phyloP scores from a whole-genome alignment of 2,888 invertebrate species.

The Allacma fusca region DNA sequence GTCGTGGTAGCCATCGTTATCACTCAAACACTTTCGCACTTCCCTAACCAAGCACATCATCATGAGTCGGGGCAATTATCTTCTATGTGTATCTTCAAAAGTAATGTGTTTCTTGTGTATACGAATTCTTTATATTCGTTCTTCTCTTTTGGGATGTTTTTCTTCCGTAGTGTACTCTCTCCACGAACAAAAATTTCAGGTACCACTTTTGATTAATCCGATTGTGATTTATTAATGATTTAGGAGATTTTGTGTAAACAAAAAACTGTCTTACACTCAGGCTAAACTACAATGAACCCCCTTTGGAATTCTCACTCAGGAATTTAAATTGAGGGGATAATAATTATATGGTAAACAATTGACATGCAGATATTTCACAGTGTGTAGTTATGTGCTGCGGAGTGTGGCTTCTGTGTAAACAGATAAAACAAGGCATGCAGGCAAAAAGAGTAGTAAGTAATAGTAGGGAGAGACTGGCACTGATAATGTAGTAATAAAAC shows the following conservation, averaged over 20 bases:
- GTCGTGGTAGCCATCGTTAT: slow-evolving; percentile 32
- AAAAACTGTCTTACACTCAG: not conserved
- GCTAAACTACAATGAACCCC: too few species aligned
- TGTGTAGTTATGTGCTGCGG: too few species aligned
- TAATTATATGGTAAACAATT: not conserved
- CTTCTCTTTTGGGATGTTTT: too few species aligned
- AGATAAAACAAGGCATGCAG: too few species aligned
- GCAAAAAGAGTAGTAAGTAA: too few species aligned
- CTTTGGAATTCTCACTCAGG: not conserved
- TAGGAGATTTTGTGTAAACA: not conserved
- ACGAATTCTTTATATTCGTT: too few species aligned
- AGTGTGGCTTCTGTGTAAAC: too few species aligned
- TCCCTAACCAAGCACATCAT: slow-evolving; percentile 42
- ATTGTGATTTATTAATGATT: not conserved
- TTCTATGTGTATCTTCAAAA: too few species aligned
- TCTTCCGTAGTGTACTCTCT: not conserved
- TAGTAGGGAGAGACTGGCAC: too few species aligned
- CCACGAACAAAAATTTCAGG: not conserved
- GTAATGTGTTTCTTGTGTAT: too few species aligned
- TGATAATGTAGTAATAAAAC: too few species aligned
- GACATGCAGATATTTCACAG: not conserved
- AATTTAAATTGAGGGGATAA: not conserved
- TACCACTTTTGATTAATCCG: too few species aligned
- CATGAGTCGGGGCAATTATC: not conserved
- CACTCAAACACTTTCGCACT: slow-evolving; percentile 42